These are phyloP conservation scores for Mustela lutreola DNA, from an alignment of 2,113 vertebrate species.

Conservation along the genomic window DNA sequence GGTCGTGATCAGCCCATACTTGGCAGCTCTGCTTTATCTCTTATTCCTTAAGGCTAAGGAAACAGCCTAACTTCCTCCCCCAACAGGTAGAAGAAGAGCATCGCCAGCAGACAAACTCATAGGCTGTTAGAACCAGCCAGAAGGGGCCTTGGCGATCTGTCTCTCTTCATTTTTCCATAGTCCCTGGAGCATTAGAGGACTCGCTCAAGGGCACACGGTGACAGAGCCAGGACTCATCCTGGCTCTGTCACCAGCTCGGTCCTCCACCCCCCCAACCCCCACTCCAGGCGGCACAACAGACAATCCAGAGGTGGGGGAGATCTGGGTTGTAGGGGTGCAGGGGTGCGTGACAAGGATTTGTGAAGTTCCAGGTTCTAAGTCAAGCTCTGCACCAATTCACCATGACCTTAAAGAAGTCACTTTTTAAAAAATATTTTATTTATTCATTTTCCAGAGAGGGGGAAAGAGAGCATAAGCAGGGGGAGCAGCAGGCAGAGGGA, in stretches of 20 bases:
- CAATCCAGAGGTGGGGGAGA: neutral
- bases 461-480: no score
- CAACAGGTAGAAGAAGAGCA: neutral
- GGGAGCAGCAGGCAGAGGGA: no score
- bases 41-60: constrained; percentile 18
- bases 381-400: neutral
- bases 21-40: neutral
- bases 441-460: no score
- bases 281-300: neutral
- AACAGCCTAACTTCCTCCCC: neutral
- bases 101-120: neutral
- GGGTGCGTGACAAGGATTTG: no score
- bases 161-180: neutral
- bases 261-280: neutral
- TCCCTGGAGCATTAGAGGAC: neutral
- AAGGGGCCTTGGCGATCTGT: neutral
- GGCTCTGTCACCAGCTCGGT: neutral
- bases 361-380: neutral
- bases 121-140: neutral
- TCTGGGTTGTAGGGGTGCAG: accelerated
- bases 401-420: neutral
- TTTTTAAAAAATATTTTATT: neutral
- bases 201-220: neutral
- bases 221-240: neutral
- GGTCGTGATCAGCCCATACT: neutral